Evolutionary conservation across 2,888 invertebrate genomes (phyloP).

Genomic region (Agrilus mali): DNA sequence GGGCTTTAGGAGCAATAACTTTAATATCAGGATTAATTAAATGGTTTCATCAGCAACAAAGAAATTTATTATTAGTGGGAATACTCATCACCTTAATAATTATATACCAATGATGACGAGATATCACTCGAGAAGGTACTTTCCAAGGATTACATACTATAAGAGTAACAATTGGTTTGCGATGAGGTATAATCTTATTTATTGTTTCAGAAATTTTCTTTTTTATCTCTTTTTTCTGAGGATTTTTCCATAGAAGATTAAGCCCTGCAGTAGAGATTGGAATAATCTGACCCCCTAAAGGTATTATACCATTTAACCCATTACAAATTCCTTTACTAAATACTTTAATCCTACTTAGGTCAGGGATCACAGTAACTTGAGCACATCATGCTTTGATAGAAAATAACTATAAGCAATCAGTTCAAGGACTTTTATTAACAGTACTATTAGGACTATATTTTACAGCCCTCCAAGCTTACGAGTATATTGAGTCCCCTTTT

Average conservation of each 20-base stretch:
- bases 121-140: constrained; percentile 53
- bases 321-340: constrained; percentile 60
- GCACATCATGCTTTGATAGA: constrained; percentile 44
- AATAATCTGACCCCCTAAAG: constrained; percentile 49
- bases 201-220: constrained; percentile 57
- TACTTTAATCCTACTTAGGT: constrained; percentile 58
- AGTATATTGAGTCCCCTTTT: constrained; percentile 53
- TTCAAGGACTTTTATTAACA: constrained; percentile 40
- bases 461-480: constrained; percentile 51
- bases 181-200: constrained; percentile 61
- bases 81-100: constrained; percentile 36
- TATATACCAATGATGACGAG: constrained; percentile 58
- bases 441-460: constrained; percentile 51
- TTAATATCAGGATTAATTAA: constrained; percentile 44
- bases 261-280: constrained; percentile 45
- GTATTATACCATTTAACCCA: constrained; percentile 51
- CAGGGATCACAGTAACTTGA: constrained; percentile 56
- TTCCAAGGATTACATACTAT: constrained; percentile 52
- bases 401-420: constrained; percentile 35
- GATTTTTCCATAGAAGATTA: constrained; percentile 43
- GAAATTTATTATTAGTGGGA: constrained; percentile 40
- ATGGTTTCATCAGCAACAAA: constrained; percentile 47
- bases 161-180: constrained; percentile 44
- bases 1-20: constrained; percentile 45
- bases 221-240: constrained; percentile 49